These are phyloP conservation scores for human DNA, from an alignment of 2,113 vertebrate genomes.

Conservation along the genomic window GRCh38 chr1:6267001-6267500, in stretches of 20 bases:
- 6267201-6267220: not conserved
- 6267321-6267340: not conserved
- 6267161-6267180: not conserved
- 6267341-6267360: not conserved
- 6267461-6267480: too few species aligned
- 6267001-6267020: not conserved
- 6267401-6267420: not conserved
- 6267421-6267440: not conserved
- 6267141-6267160: rapidly evolving
- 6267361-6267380: not conserved
- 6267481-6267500: not conserved
- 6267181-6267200: not conserved
- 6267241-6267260: not conserved
- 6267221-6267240: not conserved
- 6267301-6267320: not conserved
- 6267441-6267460: not conserved
- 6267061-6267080: not conserved
- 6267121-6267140: not conserved
- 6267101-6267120: not conserved
- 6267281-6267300: not conserved
- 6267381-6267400: not conserved
- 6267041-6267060: not conserved
- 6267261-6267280: not conserved
- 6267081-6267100: not conserved
- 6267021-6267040: not conserved